A percentile compares a stretch with the other conserved stretches of the same genome.
phyloP scores from a whole-genome alignment of 2,888 invertebrate genomes.

The Cheilosia vulpina region DNA sequence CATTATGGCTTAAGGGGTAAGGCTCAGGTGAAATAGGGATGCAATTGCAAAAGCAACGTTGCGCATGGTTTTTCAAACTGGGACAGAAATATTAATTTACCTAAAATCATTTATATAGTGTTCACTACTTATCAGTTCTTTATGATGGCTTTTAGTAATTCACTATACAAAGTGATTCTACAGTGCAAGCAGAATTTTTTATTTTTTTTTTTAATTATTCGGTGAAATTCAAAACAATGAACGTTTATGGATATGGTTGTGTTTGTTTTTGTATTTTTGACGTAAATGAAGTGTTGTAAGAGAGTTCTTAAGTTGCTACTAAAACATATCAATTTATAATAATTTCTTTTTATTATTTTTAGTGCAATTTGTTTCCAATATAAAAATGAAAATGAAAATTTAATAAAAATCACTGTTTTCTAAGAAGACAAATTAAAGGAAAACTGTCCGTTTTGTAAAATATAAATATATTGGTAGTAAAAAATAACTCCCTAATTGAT shows the following conservation, averaged over 20 bases:
- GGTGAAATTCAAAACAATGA: constrained; percentile 32
- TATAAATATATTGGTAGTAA: constrained; percentile 13
- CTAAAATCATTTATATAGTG: constrained; percentile 26
- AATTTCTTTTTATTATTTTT: neutral
- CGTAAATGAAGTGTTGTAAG: constrained; percentile 44
- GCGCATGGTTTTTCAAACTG: constrained; percentile 12
- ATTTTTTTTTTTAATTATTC: constrained; percentile 5
- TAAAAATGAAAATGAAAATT: neutral
- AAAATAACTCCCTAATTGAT: constrained; percentile 15
- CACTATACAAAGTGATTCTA: constrained; percentile 33
- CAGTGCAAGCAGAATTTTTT: constrained; percentile 45
- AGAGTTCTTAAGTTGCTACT: constrained; percentile 5
- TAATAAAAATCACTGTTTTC: neutral
- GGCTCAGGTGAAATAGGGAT: constrained; percentile 26
- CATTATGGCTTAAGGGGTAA: constrained; percentile 28
- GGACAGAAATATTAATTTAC: constrained; percentile 29
- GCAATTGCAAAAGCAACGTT: constrained; percentile 45
- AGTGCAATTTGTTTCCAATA: constrained; percentile 27
- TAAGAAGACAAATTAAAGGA: neutral
- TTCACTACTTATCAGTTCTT: constrained; percentile 30
- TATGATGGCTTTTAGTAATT: constrained; percentile 9
- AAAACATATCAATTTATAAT: constrained; percentile 5
- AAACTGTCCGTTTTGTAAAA: neutral
- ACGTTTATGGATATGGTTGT: constrained; percentile 58
- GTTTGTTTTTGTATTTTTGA: constrained; percentile 45